These are phyloP conservation scores for Phenacoccus solenopsis DNA, from an alignment of 1,140 invertebrate species.

Conservation along the genomic window DNA sequence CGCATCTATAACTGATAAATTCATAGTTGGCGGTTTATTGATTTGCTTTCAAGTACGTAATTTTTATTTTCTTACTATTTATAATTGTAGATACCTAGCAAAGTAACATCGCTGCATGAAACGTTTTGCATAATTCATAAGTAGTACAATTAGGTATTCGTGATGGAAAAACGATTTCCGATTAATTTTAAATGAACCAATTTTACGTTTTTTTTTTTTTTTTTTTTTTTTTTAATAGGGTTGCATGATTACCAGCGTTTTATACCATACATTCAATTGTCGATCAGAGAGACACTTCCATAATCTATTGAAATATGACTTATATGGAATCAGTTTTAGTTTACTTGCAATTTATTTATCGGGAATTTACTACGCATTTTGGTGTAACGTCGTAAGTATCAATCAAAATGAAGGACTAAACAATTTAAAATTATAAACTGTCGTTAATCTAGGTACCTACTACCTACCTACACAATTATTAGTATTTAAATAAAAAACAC, in stretches of 20 bases:
- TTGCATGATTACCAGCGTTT: conserved; percentile 82
- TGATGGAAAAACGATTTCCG: too few relatives aligned
- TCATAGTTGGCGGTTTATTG: conserved; percentile 66
- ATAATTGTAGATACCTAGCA: too few relatives aligned
- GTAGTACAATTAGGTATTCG: too few relatives aligned
- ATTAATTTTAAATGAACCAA: too few relatives aligned
- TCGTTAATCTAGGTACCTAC: too few relatives aligned
- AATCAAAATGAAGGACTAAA: conserved; percentile 7
- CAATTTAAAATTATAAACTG: background rate
- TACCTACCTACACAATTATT: too few relatives aligned
- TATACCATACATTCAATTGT: conserved; percentile 91
- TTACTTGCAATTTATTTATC: conserved; percentile 88
- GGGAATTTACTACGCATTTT: conserved; percentile 93
- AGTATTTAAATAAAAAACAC: too few relatives aligned
- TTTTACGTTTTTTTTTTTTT: too few relatives aligned
- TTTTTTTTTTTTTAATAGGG: conserved; percentile 47
- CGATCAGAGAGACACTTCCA: conserved; percentile 75
- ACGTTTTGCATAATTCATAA: too few relatives aligned
- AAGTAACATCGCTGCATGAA: too few relatives aligned
- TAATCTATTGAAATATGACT: conserved; percentile 77
- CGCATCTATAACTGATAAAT: conserved; percentile 63
- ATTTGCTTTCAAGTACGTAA: conserved; percentile 70
- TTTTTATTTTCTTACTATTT: conserved; percentile 10
- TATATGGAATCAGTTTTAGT: conserved; percentile 85
- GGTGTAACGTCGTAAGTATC: conserved; percentile 73